A percentile compares a stretch with the other conserved stretches of the same genome.
Conservation (phyloP, 2,888 invertebrate genomes). For the Nemotelus nigrinus region DNA sequence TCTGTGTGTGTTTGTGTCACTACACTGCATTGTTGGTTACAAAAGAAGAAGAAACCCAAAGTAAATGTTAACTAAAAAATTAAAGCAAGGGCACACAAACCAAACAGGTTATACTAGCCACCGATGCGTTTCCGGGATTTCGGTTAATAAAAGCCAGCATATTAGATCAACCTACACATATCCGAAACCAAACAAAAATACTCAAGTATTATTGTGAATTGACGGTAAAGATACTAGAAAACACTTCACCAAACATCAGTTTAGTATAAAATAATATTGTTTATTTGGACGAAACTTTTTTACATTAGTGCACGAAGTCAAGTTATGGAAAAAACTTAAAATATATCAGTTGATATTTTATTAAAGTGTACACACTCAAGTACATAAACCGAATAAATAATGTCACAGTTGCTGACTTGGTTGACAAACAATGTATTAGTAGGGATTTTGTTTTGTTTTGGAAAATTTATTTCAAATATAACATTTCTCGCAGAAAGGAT, state of each 20-base stretch:
- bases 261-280: conserved; percentile 18
- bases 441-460: neutral
- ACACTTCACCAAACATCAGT: conserved; percentile 31
- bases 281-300: conserved; percentile 13
- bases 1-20: conserved; percentile 1
- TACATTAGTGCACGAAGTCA: conserved; percentile 17
- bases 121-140: conserved; percentile 21
- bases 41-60: too few relatives aligned
- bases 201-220: neutral
- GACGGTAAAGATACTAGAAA: conserved; percentile 1
- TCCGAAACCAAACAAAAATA: neutral
- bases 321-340: neutral
- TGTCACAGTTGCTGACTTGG: neutral
- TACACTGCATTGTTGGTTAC: neutral
- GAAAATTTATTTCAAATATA: too few relatives aligned
- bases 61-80: too few relatives aligned
- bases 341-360: neutral
- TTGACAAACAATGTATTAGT: neutral
- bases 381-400: conserved; percentile 1
- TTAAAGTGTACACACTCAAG: conserved; percentile 14
- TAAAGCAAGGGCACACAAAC: conserved; percentile 8
- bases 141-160: neutral
- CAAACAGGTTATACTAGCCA: conserved; percentile 20
- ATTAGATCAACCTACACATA: neutral
- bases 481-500: conserved; percentile 11